Conservation (phyloP, 2,797 vertebrate genomes). For the Ficedula albicollis region DNA sequence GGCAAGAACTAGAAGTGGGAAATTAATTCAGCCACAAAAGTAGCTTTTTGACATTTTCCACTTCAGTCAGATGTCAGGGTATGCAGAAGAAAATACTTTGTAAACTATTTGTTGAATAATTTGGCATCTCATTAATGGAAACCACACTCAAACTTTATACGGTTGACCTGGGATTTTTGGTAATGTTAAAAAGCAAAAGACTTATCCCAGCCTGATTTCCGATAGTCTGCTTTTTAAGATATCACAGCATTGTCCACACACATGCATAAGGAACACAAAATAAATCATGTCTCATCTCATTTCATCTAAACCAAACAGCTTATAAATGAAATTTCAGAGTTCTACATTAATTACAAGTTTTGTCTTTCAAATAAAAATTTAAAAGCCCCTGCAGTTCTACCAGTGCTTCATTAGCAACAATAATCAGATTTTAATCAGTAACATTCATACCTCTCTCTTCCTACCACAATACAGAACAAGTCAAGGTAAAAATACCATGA, state of each 20-base stretch:
- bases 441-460: background rate
- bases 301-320: background rate
- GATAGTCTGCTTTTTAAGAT: background rate
- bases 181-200: background rate
- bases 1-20: constrained; percentile 9
- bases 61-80: background rate
- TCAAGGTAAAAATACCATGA: constrained; percentile 11
- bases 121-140: background rate
- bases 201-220: background rate
- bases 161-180: background rate
- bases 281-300: background rate
- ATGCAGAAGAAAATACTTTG: background rate
- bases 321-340: background rate
- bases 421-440: background rate
- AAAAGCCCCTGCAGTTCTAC: background rate
- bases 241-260: background rate
- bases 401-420: background rate
- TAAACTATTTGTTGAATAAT: background rate
- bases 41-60: constrained; percentile 32
- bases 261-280: background rate
- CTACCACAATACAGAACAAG: background rate
- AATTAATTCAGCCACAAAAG: constrained; percentile 28
- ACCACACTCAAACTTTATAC: background rate
- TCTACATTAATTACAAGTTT: background rate
- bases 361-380: background rate